Base-by-base conservation (phyloP, 2,113 vertebrate genomes). In the Spermophilus dauricus region DNA sequence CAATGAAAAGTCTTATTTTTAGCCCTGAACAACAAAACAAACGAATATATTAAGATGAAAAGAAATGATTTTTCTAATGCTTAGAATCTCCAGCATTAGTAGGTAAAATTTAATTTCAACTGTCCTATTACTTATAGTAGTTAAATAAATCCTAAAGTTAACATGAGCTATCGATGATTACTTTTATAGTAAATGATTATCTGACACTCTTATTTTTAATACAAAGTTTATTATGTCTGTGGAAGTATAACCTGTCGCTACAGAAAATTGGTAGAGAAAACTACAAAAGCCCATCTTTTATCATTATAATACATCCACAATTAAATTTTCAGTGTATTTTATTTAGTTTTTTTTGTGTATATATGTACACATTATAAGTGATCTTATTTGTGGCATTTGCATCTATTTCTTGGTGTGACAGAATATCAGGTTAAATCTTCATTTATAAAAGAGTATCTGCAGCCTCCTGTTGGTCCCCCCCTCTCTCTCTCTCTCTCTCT, bases 61-160 rank as follows among this genome's bases (percentile, higher is more conserved):
- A 96, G 42, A 91, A 90, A 65, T 86, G 2, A 94, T 94, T 96
- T 96, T 94, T 32, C 9, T 97, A 14, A 78, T 94, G 8, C 63
- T 86, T 90, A 82, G 75, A 70, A 73, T 94, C 45, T 91, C 48
- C 48, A 51, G 13, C n/a, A 86, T 53, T 96, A 83, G 56, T 88
- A 91, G 77, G 32, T 77, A 45, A 96, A 17, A 58, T 89, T 76
- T 58, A 22, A 86, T 51, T 92, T 86, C 70, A 97, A 81, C 37
- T 48, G 42, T 85, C 39, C 28, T 92, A 4, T 77, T 95, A 17
- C 58, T 89, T 51, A 45, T 45, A 45, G 18, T 42, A 69, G 34
- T 91, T 85, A 58, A 86, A 56, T 63, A 56, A 86, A 61, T 69
- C 65, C 42, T 81, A 70, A 84, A 77, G 48, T 93, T 87, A 94